phyloP scores from a whole-genome alignment of 2,888 invertebrate genomes.

The Caenorhabditis becei region DNA sequence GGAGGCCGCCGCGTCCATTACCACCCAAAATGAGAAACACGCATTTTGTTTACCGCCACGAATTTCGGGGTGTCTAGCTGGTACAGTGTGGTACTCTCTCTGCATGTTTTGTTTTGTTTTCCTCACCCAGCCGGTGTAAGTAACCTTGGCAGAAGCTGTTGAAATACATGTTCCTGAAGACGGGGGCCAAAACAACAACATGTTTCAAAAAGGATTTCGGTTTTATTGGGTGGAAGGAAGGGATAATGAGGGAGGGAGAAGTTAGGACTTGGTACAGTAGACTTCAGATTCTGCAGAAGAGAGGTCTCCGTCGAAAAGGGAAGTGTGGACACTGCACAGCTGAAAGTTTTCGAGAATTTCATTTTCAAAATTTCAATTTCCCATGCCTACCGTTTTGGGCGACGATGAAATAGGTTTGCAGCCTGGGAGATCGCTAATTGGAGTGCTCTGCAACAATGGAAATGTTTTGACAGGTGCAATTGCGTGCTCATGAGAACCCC shows the following conservation, averaged over 20 bases:
- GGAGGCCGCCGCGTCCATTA: no score
- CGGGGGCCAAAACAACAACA: constrained; percentile 2
- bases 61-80: not conserved
- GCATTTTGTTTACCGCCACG: not conserved
- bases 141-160: constrained; percentile 20
- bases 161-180: constrained; percentile 7
- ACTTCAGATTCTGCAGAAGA: constrained; percentile 52
- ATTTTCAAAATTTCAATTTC: not conserved
- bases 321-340: constrained; percentile 43
- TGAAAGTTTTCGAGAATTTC: constrained; percentile 20
- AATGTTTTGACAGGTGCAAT: constrained; percentile 11
- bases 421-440: constrained; percentile 25
- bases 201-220: not conserved
- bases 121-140: not conserved
- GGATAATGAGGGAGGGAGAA: not conserved
- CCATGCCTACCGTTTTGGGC: constrained; percentile 30
- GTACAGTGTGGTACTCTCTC: constrained; percentile 3
- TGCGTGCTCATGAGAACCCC: not conserved
- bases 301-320: constrained; percentile 47
- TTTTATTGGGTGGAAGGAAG: constrained; percentile 20
- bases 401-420: constrained; percentile 43
- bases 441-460: constrained; percentile 35
- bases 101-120: not conserved
- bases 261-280: constrained; percentile 27
- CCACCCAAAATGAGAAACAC: not conserved